A percentile compares a stretch with the other conserved stretches of the same genome.
Conservation (phyloP, 2,888 invertebrate species). For the Callinectes sapidus region DNA sequence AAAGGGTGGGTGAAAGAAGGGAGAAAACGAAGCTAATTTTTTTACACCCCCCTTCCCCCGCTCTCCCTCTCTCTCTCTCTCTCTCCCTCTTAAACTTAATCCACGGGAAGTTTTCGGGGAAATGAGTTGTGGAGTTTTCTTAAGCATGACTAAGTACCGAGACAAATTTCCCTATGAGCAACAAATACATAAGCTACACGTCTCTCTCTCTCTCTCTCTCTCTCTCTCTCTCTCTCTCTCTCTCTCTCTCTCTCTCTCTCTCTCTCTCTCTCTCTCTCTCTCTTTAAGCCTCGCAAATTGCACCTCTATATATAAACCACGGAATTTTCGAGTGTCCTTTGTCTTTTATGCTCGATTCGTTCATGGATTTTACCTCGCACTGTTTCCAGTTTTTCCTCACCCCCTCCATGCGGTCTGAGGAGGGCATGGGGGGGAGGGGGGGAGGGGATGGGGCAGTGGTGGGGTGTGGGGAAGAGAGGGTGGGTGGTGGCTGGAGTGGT, state of each 20-base stretch:
- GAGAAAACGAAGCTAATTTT: background rate
- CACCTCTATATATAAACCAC: background rate
- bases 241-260: background rate
- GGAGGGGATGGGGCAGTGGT: background rate
- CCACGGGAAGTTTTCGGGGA: background rate
- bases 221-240: too few species aligned
- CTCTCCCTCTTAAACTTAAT: background rate
- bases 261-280: too few species aligned
- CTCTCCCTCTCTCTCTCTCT: too few species aligned
- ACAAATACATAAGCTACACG: background rate
- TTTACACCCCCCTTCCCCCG: too few species aligned
- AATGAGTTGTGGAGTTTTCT: conserved; percentile 3
- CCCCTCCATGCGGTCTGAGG: background rate
- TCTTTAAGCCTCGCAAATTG: background rate
- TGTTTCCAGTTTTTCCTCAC: background rate
- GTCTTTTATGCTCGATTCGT: background rate
- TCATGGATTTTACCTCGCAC: background rate
- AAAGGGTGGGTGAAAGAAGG: background rate
- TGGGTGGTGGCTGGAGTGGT: background rate
- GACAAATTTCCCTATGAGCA: background rate
- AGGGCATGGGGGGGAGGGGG: background rate
- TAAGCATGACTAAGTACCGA: background rate
- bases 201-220: background rate
- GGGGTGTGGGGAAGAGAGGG: background rate
- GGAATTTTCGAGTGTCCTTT: background rate